These are phyloP conservation scores for Ia io DNA, from an alignment of 2,113 vertebrate genomes.

Conservation along the genomic window DNA sequence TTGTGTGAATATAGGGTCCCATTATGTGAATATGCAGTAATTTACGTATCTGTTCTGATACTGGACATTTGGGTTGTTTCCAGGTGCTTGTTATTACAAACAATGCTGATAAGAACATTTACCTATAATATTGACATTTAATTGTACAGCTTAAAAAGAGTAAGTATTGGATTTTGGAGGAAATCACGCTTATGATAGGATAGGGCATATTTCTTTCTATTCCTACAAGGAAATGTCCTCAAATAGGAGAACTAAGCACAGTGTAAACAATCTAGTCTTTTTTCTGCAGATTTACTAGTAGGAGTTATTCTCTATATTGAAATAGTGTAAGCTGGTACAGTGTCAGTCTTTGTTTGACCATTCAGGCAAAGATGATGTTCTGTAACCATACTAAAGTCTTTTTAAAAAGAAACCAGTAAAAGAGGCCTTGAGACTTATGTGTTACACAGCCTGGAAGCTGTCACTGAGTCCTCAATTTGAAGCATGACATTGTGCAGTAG, in stretches of 20 bases:
- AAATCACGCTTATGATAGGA: neutral
- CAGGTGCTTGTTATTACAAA: neutral
- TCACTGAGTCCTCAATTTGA: constrained; percentile 37
- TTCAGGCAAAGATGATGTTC: neutral
- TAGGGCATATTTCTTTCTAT: neutral
- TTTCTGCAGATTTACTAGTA: neutral
- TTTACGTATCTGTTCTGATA: neutral
- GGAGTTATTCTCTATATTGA: neutral
- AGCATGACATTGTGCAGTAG: constrained; percentile 43
- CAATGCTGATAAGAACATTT: neutral
- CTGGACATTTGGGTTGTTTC: neutral
- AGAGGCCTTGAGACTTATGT: neutral
- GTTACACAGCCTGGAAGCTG: constrained; percentile 18
- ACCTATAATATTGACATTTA: neutral
- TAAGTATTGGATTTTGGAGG: neutral
- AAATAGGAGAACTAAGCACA: neutral
- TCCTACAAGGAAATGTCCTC: neutral
- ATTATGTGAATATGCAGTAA: neutral
- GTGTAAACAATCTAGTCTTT: neutral
- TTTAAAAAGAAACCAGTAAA: neutral
- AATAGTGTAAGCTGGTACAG: neutral
- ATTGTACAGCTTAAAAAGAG: neutral
- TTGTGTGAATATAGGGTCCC: neutral
- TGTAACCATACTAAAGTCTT: neutral
- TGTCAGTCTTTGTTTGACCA: neutral